Conservation (phyloP, 1,140 invertebrate genomes). For the Lerema accius region DNA sequence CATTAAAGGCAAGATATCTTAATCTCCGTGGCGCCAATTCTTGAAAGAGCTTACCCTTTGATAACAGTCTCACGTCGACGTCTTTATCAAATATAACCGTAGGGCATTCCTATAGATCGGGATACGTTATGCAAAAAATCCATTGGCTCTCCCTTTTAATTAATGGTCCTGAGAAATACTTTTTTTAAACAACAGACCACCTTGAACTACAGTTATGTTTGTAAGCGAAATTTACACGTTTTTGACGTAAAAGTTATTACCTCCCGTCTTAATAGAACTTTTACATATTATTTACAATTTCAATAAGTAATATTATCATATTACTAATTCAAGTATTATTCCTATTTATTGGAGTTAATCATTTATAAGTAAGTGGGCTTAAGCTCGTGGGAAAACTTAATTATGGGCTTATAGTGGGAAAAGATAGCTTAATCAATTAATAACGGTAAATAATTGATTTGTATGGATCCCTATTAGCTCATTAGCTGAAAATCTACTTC, state of each 20-base stretch:
- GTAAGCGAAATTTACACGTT: not conserved
- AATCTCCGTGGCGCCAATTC: constrained; percentile 80
- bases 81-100: constrained; percentile 68
- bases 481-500: not conserved
- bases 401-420: not conserved
- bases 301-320: not conserved
- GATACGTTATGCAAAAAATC: constrained; percentile 72
- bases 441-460: constrained; percentile 4
- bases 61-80: constrained; percentile 70
- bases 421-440: not conserved
- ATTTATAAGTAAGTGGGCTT: not conserved
- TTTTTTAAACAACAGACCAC: constrained; percentile 61
- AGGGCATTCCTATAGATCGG: constrained; percentile 60
- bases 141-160: constrained; percentile 58
- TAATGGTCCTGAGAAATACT: constrained; percentile 58
- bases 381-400: not conserved
- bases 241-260: not conserved
- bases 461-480: not conserved
- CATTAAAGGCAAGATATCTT: constrained; percentile 77
- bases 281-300: not conserved
- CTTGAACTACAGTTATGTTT: constrained; percentile 39
- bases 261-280: not conserved
- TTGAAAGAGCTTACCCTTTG: constrained; percentile 73
- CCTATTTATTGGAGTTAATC: not conserved
- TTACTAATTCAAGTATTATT: not conserved